Evolutionary conservation across 2,797 vertebrate genomes (phyloP), one percentile per base, ranked within the genome.

Genomic region (Botia almorhae): DNA sequence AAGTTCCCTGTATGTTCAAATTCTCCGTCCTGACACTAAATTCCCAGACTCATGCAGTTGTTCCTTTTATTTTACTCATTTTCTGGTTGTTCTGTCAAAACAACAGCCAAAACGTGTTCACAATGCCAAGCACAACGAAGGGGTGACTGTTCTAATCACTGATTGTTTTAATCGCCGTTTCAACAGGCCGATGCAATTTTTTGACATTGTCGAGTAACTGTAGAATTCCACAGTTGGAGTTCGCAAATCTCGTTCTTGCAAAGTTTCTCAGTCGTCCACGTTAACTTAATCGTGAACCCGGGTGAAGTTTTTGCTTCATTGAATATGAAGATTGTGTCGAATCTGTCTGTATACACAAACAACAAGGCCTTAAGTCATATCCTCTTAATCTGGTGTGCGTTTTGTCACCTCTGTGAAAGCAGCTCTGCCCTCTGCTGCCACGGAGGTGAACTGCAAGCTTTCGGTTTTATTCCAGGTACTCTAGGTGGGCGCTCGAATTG

Each of bases 61-160:
- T 80, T 26, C 29, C 58, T 61, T 50, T 43, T 69, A 39, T 74
- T 80, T 65, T 29, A 29, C 4, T 29, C 29, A 26, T 77, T 82
- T 78, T 53, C 29, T 72, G 60, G 50, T 48, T 19, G 75, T 64
- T 77, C 56, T 46, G 53, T 81, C 61, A 23, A 70, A 69, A 81
- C 4, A 33, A 71, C 69, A 77, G 36, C 64, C 67, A 63, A 81
- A 67, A 78, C 26, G 65, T 70, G 75, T 83, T 67, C 68, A 63
- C 50, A 61, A 86, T 82, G 80, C 85, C 86, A 89, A 88, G 87
- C 87, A 89, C 88, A 88, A 87, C 69, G 23, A 67, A 50, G 68
- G 29, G 69, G 80, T 69, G 74, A 65, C 56, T 26, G 58, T 70
- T 70, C 67, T 48, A 21, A 29, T 29, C 29, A 29, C 29, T 29